Conservation (phyloP, 2,888 invertebrate species). For the Limenitis camilla region DNA sequence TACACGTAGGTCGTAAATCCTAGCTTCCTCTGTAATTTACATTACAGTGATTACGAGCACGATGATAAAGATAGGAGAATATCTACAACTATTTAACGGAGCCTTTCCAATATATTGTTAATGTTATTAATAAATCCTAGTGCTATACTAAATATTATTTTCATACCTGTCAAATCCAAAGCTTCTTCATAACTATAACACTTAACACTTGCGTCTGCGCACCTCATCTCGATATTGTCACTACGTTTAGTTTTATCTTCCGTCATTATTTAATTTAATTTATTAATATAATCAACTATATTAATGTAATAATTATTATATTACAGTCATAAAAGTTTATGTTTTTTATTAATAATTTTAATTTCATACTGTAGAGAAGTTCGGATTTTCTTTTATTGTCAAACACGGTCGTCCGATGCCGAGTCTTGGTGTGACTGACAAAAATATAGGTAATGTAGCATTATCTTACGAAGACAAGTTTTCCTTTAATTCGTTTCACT, state of each 20-base stretch:
- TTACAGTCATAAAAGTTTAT: not conserved
- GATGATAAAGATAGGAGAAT: too few relatives aligned
- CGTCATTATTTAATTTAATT: slow-evolving; percentile 11
- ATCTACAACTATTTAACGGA: too few relatives aligned
- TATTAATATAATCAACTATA: not conserved
- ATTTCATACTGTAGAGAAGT: not conserved
- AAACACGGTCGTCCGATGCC: slow-evolving; percentile 2
- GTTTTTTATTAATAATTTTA: slow-evolving; percentile 1
- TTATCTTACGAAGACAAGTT: slow-evolving; percentile 15
- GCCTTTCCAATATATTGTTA: too few relatives aligned
- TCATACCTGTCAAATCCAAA: slow-evolving; percentile 35
- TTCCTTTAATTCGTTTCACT: not conserved
- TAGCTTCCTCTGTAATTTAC: too few relatives aligned
- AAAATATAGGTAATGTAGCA: slow-evolving; percentile 8
- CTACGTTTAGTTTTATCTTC: slow-evolving; percentile 12
- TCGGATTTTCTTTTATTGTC: not conserved
- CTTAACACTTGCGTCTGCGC: slow-evolving; percentile 13
- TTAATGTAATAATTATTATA: not conserved
- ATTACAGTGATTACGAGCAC: too few relatives aligned
- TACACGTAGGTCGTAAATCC: too few relatives aligned
- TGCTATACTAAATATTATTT: not conserved
- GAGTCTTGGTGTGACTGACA: slow-evolving; percentile 11
- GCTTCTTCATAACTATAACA: slow-evolving; percentile 36
- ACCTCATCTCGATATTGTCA: slow-evolving; percentile 24
- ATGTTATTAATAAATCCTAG: not conserved